A percentile compares a stretch with the other conserved stretches of the same genome.
Evolutionary conservation across 2,888 invertebrate genomes (phyloP).

Genomic region (Xestoiulus laeticollis): DNA sequence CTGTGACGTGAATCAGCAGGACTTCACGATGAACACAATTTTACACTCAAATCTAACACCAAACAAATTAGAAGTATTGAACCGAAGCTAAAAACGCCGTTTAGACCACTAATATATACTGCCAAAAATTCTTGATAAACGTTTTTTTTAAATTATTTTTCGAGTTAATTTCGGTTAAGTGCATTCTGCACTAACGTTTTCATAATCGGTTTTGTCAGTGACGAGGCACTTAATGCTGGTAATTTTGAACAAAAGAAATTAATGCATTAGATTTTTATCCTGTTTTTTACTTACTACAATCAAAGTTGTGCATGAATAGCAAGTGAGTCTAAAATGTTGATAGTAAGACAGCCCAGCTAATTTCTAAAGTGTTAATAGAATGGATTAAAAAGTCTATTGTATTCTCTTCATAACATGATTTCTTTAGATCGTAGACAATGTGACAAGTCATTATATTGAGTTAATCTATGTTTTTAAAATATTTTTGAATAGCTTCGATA

Average conservation of each 20-base stretch:
- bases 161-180: conserved; percentile 12
- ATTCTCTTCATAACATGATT: not conserved
- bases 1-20: not conserved
- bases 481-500: too few relatives aligned
- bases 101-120: not conserved
- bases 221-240: not conserved
- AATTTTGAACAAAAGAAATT: not conserved
- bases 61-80: not conserved
- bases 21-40: not conserved
- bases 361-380: too few relatives aligned
- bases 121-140: not conserved
- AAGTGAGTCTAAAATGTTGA: not conserved
- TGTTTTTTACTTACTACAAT: not conserved
- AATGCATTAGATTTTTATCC: not conserved
- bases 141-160: not conserved
- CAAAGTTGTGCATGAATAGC: not conserved
- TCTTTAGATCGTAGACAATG: too few relatives aligned
- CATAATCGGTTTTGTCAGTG: not conserved
- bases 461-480: too few relatives aligned
- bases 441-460: too few relatives aligned
- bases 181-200: not conserved
- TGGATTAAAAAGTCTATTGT: not conserved
- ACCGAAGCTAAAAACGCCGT: not conserved
- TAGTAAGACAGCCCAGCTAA: too few relatives aligned
- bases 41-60: not conserved